These are phyloP conservation scores for Brachionus koreanus DNA, from an alignment of 1,140 invertebrate species.

Conservation along the genomic window DNA sequence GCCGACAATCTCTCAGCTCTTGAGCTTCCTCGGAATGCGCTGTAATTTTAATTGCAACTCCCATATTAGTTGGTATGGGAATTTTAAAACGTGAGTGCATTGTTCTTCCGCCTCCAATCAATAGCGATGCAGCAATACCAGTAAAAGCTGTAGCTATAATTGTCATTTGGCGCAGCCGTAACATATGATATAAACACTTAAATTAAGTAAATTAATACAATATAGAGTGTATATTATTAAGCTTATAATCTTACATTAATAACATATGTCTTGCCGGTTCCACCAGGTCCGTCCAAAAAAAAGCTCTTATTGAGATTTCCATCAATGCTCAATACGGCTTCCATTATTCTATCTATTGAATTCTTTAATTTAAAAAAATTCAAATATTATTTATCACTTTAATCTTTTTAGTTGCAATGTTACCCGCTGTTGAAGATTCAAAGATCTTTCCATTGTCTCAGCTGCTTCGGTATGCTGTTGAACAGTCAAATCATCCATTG, in stretches of 20 bases:
- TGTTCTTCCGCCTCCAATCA: not conserved
- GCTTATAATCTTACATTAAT: not conserved
- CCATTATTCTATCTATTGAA: too few species aligned
- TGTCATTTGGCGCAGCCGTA: not conserved
- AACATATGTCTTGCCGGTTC: not conserved
- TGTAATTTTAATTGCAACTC: not conserved
- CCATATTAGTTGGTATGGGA: not conserved
- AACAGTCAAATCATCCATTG: too few species aligned
- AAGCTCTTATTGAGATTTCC: not conserved
- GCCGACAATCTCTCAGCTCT: not conserved
- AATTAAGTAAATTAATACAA: not conserved
- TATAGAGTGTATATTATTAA: too few species aligned
- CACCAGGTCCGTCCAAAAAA: not conserved
- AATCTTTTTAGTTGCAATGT: too few species aligned
- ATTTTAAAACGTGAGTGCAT: not conserved
- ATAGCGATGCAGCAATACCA: not conserved
- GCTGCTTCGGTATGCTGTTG: too few species aligned
- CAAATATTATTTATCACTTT: too few species aligned
- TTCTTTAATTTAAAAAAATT: too few species aligned
- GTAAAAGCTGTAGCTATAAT: not conserved
- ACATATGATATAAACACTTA: not conserved
- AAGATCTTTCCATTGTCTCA: too few species aligned
- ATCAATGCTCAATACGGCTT: not conserved
- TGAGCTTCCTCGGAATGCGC: not conserved
- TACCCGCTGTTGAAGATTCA: not conserved